Evolutionary conservation across 2,888 invertebrate species (phyloP).

Genomic region (Candidula unifasciata): DNA sequence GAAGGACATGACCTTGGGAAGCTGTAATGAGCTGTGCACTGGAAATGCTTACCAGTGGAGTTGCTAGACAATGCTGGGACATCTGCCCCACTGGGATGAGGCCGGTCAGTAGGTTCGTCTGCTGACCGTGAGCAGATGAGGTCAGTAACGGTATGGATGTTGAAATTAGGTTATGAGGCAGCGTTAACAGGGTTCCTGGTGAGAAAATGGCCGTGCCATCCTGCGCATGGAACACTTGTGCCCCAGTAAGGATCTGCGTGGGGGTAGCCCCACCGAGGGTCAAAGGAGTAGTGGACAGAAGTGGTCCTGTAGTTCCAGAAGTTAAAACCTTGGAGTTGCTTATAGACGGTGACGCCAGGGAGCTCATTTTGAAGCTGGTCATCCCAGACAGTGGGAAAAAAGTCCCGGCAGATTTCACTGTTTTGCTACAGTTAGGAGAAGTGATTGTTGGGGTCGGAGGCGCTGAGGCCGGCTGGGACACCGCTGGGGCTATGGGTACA

Average conservation of each 20-base stretch:
- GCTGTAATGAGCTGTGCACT: constrained; percentile 38
- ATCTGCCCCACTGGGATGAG: constrained; percentile 41
- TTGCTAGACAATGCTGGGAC: background rate
- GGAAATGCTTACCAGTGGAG: constrained; percentile 37
- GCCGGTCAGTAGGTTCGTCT: constrained; percentile 39
- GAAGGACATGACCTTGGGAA: constrained; percentile 39
- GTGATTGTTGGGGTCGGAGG: background rate
- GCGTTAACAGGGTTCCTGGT: constrained; percentile 32
- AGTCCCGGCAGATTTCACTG: constrained; percentile 94
- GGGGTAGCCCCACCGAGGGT: background rate
- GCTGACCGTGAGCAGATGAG: constrained; percentile 33
- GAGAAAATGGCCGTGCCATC: constrained; percentile 20
- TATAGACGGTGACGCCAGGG: constrained; percentile 12
- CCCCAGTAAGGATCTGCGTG: background rate
- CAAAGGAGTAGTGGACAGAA: constrained; percentile 13
- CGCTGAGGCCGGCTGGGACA: background rate
- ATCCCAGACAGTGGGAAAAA: constrained; percentile 88
- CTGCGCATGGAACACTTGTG: constrained; percentile 1
- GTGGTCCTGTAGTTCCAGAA: constrained; percentile 9
- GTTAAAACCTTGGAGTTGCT: background rate
- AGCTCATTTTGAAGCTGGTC: constrained; percentile 16
- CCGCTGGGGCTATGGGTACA: constrained; percentile 59
- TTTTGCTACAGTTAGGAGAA: constrained; percentile 70
- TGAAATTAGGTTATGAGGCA: constrained; percentile 46
- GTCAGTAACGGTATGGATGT: constrained; percentile 49